Evolutionary conservation across 2,113 vertebrate genomes (phyloP), one percentile per base, ranked within the genome.

Genomic region (Sturnus vulgaris): DNA sequence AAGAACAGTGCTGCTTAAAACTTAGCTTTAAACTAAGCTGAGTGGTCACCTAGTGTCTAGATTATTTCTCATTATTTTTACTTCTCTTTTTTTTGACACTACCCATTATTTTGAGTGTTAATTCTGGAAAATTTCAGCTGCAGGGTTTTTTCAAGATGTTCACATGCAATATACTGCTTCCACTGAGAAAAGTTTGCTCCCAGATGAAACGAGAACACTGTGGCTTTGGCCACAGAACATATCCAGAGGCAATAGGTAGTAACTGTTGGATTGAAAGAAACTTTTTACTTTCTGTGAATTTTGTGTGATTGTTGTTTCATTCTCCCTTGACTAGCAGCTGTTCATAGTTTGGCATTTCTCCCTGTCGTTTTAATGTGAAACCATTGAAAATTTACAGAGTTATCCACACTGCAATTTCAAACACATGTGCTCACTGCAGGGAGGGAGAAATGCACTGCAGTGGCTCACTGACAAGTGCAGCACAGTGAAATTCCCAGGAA

Each of bases 61-160:
- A 47, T 77, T 82, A 61, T 76, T 88, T 87, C 20, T 89, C 25
- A 55, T 73, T 86, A 60, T 78, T 88, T 88, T 84, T 63, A 28
- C 5, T 87, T 59, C 22, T 76, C 10, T 23, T 50, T 50, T 80
- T 87, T 30, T 12, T 77, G 17, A 81, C 47, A 42, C 33, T 59
- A 5, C 1, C 2, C 20, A 31, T 61, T 2, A 28, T 52, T 76
- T 19, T 53, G 28, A 33, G 4, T 35, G 64, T 82, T 57, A 87
- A 1, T 76, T 71, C 40, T 87, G 46, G 31, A 82, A 80, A 37
- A 53, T 35, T 76, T 79, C 50, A 86, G 28, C 33, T 85, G 42
- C 31, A 66, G 15, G 4, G 27, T 12, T 79, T 31, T 79, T 92
- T 76, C 12, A 53, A 14, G 1, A 56, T 89, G 17, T 56, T 71